Evolutionary conservation across 1,140 invertebrate species (phyloP).

Genomic region (Pemphigus obesinymphae): DNA sequence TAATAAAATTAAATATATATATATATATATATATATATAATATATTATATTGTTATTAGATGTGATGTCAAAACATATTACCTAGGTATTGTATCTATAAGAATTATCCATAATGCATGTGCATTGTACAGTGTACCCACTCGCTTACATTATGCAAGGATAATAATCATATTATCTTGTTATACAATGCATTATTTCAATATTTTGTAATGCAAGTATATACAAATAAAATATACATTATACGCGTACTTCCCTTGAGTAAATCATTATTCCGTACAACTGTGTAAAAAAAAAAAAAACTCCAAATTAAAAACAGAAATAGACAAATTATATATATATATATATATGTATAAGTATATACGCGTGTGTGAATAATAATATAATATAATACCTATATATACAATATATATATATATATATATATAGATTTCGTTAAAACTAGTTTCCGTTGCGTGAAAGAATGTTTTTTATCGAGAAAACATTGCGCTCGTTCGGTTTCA

Average conservation of each 20-base stretch:
- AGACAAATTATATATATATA: not conserved
- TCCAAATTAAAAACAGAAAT: not conserved
- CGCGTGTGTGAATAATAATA: no score
- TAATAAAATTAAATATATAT: not conserved
- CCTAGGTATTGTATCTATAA: not conserved
- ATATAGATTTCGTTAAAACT: not conserved
- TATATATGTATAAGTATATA: not conserved
- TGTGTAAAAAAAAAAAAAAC: not conserved
- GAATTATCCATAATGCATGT: not conserved
- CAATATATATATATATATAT: not conserved
- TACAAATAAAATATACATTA: slow-evolving; percentile 1
- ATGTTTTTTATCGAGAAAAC: slow-evolving; percentile 30
- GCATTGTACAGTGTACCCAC: no score
- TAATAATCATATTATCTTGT: not conserved
- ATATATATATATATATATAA: not conserved
- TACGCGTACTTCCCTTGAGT: not conserved
- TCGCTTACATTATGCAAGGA: not conserved
- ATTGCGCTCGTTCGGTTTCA: slow-evolving; percentile 36
- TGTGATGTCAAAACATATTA: not conserved
- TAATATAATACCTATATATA: no score
- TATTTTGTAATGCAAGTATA: slow-evolving; percentile 10
- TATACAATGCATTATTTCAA: no score
- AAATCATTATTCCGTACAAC: not conserved
- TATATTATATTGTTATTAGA: no score
- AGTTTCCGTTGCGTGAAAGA: slow-evolving; percentile 29